These are phyloP conservation scores for Rhabdomys pumilio DNA, from an alignment of 2,797 vertebrate species.

Conservation along the genomic window DNA sequence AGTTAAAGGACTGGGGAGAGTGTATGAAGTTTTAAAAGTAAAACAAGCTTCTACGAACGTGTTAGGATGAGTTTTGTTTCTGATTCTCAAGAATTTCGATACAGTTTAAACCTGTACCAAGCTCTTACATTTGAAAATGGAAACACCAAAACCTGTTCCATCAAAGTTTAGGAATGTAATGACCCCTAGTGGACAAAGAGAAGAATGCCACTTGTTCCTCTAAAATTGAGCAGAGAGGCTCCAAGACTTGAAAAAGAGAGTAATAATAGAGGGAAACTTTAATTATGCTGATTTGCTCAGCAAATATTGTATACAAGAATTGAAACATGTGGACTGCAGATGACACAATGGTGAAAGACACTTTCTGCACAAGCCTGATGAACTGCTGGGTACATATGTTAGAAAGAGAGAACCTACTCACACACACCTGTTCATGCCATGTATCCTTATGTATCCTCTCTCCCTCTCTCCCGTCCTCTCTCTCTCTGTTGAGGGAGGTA, in stretches of 20 bases:
- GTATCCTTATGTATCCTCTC: background rate
- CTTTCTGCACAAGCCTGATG: background rate
- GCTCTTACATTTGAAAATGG: background rate
- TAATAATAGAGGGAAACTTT: background rate
- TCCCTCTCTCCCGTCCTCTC: background rate
- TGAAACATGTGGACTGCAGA: background rate
- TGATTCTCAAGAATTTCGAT: background rate
- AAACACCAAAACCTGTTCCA: background rate
- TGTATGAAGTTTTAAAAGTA: conserved; percentile 9
- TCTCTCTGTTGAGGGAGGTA: no score
- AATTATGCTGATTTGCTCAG: background rate
- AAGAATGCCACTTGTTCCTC: background rate
- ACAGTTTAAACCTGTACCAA: conserved; percentile 24
- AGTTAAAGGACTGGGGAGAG: background rate
- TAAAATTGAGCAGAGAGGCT: background rate
- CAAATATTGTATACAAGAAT: background rate
- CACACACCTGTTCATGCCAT: background rate
- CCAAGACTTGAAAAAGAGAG: background rate
- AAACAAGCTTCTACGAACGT: background rate
- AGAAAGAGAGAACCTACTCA: background rate
- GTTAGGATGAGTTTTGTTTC: background rate
- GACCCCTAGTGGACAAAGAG: conserved; percentile 33
- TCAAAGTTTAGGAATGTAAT: background rate
- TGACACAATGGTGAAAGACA: background rate
- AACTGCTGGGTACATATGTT: background rate